Base-by-base conservation (phyloP, 1,140 invertebrate species). In the Parapsyche elsis region DNA sequence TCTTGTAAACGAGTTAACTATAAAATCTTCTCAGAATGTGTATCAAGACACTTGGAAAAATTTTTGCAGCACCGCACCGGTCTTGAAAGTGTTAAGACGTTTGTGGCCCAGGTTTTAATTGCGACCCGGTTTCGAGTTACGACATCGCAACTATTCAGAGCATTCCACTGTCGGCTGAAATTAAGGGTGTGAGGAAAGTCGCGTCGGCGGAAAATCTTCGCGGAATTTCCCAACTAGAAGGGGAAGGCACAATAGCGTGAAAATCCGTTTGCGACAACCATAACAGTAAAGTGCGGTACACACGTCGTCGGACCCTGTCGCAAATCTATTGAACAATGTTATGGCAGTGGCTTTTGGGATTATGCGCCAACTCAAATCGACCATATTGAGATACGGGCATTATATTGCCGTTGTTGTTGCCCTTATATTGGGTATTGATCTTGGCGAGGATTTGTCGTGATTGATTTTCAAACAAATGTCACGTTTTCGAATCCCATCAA, bases 131-230 rank as follows among this genome's bases (percentile, higher is more conserved):
- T 38, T 38, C 30, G 30, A 38, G 30, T 38, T 38, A 38, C 30
- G 57, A 61, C 57, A 19, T 61, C 57, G 57, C 16, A 61, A 61
- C 57, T 61, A 61, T 61, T 61, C 57, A 16, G 57, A 61, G 21
- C 57, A 61, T 61, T 21, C 21, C 57, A 21, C 57, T 9, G 9
- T 19, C 16, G 21, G n/a, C 57, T 16, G n/a, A 61, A 61, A 61
- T 61, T 16, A 61, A 61, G n/a, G 57, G 14, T 38, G 14, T 38
- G 30, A 38, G 30, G 30, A 38, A 38, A 38, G 30, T 38, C 30
- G 30, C 30, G 30, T 38, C 30, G 30, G 30, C 30, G 30, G 30
- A 38, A 38, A 38, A 38, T 38, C 30, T 38, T 38, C 57, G 49
- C 16, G 12, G 57, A 61, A 61, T 61, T 61, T 61, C 21, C 57